phyloP scores from a whole-genome alignment of 2,797 vertebrate genomes.

The Halcyon badia region DNA sequence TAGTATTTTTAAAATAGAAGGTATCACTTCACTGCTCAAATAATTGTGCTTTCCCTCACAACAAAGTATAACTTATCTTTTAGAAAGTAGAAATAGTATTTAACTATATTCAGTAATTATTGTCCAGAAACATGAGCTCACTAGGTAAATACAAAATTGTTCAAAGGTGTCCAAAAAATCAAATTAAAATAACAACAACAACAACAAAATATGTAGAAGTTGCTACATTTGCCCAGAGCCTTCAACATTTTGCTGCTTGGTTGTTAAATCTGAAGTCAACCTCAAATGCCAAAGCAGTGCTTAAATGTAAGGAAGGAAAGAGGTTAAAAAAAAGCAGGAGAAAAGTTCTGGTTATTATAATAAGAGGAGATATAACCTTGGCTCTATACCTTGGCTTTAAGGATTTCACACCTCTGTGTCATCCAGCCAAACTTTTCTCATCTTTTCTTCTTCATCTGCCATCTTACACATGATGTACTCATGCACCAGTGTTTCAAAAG shows the following conservation, averaged over 20 bases:
- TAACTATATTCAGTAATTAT: no score
- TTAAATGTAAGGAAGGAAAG: neutral
- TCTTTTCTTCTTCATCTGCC: neutral
- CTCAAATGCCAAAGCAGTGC: neutral
- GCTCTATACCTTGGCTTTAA: neutral
- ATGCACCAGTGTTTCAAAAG: neutral
- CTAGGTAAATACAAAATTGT: no score
- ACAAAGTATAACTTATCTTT: no score
- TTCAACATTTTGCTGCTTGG: neutral
- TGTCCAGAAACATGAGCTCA: no score
- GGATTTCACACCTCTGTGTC: neutral
- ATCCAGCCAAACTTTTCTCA: neutral
- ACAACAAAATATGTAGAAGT: fast-evolving
- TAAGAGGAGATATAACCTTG: neutral
- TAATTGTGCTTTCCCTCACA: no score
- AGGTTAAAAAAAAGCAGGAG: neutral
- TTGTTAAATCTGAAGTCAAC: neutral
- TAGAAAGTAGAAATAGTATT: no score
- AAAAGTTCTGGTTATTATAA: neutral
- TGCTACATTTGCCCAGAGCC: neutral
- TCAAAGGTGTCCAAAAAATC: neutral
- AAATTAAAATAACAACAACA: neutral
- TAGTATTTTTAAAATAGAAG: no score
- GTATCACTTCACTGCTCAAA: no score
- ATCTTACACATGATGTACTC: neutral